Base-by-base conservation (phyloP, 1,140 invertebrate species). In the Heterodera carotae region DNA sequence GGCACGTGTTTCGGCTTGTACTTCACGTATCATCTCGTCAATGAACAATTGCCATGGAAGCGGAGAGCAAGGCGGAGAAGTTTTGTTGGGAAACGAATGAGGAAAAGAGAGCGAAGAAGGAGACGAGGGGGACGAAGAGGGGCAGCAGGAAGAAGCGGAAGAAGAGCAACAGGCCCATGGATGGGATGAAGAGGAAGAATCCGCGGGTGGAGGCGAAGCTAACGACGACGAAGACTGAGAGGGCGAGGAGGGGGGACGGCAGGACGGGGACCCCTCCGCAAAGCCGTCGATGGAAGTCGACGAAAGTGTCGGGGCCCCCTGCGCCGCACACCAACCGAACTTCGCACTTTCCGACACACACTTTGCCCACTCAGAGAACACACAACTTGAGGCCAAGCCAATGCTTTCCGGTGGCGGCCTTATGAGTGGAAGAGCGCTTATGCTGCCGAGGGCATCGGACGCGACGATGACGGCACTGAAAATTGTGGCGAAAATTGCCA, bases 1-100 rank as follows among this genome's bases (percentile, higher is more conserved):
- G 15, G 82, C 79, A 15, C 12, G 6, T 31, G 84, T 74, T 59
- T 82, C 81, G 10, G 70, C 27, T 33, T 71, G 67, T 5, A 81
- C 80, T 73, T 81, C 81, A 3, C 73, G 60, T 5, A 82, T 33
- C 36, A 82, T 33, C 31, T 77, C 78, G 69, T 82, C 81, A 10
- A 82, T 71, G 53, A 62, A 84, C 25, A 82, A 48, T 33, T 82
- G 33, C 81, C 81, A 82, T 34, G 31, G 48, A 56, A 56, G 48
- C 18, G 48, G 48, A 56, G 48, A 22, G 29, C 7, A 31, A n/a
- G 29, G 8, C 60, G 29, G 60, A 43, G 39, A 12, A 12, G 39
- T 6, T n/a, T n/a, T 43, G 39, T 8, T 8, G 39, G 12, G 39
- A 12, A 43, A 43, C 12, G 39, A 12, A 43, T 5, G 48, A 56